phyloP scores from a whole-genome alignment of 2,888 invertebrate species.

The Anarsia innoxiella region DNA sequence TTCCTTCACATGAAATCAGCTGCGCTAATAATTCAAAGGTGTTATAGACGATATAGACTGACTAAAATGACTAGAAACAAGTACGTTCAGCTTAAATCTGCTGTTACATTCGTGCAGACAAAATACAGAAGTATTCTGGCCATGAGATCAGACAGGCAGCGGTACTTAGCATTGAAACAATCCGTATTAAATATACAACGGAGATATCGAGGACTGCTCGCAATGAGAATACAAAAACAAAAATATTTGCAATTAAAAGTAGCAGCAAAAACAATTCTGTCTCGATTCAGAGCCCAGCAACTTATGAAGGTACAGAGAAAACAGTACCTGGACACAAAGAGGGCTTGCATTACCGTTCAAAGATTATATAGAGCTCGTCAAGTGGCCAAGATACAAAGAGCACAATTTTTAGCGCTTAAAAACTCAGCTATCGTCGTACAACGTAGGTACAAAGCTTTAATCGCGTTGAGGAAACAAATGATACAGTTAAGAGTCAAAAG shows the following conservation, averaged over 20 bases:
- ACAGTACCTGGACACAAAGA: conserved; percentile 43
- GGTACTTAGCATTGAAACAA: conserved; percentile 40
- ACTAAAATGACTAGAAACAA: conserved; percentile 32
- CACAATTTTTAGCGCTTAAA: not conserved
- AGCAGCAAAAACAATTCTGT: conserved; percentile 34
- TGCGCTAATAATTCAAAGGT: conserved; percentile 12
- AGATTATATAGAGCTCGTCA: conserved; percentile 31
- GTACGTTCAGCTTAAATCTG: conserved; percentile 49
- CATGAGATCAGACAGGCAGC: conserved; percentile 44
- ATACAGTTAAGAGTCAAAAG: not conserved
- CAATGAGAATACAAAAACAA: conserved; percentile 40
- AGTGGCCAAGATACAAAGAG: not conserved
- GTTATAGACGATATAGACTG: conserved; percentile 27
- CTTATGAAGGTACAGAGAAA: conserved; percentile 43
- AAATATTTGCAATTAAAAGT: conserved; percentile 31
- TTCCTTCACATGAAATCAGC: conserved; percentile 30
- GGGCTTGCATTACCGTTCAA: conserved; percentile 55
- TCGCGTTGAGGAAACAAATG: not conserved
- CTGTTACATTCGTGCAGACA: conserved; percentile 53
- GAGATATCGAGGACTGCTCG: conserved; percentile 45
- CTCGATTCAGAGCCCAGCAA: conserved; percentile 45
- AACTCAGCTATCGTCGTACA: not conserved
- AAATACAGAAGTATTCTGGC: conserved; percentile 40
- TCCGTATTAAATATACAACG: conserved; percentile 43
- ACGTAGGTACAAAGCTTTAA: not conserved